Evolutionary conservation across 2,888 invertebrate genomes (phyloP).

Genomic region (Eledona agricola): DNA sequence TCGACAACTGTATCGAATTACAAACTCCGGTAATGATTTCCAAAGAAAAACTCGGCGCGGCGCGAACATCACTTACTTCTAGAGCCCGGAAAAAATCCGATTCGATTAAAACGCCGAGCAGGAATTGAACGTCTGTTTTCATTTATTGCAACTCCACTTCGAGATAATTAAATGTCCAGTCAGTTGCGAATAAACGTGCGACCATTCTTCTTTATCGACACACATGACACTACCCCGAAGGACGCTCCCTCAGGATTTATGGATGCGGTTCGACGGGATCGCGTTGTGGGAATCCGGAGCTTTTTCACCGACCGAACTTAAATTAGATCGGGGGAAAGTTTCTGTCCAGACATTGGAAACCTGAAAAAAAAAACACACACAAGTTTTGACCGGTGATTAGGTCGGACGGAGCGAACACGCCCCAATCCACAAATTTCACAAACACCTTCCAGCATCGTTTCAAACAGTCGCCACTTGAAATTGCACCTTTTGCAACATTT

Average conservation of each 20-base stretch:
- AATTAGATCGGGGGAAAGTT: conserved; percentile 20
- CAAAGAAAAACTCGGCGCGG: too few species aligned
- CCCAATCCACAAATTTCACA: conserved; percentile 11
- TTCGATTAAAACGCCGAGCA: conserved; percentile 35
- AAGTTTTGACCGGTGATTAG: conserved; percentile 20
- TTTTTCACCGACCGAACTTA: conserved; percentile 17
- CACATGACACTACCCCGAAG: conserved; percentile 33
- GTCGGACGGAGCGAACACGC: neutral
- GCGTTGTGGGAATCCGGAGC: conserved; percentile 20
- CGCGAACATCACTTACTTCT: too few species aligned
- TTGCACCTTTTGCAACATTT: too few species aligned
- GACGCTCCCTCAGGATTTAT: conserved; percentile 31
- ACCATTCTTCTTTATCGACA: conserved; percentile 37
- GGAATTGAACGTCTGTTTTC: conserved; percentile 42
- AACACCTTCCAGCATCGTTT: conserved; percentile 9
- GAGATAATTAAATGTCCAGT: conserved; percentile 46
- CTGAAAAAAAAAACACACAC: conserved; percentile 3
- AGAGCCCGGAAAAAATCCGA: conserved; percentile 6
- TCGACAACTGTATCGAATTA: too few species aligned
- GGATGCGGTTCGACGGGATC: conserved; percentile 19
- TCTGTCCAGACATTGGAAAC: neutral
- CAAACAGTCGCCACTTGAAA: too few species aligned
- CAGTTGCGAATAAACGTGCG: conserved; percentile 24
- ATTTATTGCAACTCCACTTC: conserved; percentile 44
- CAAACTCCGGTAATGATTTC: too few species aligned